Conservation (phyloP, 1,140 invertebrate genomes). For the Stegodyphus mimosarum region DNA sequence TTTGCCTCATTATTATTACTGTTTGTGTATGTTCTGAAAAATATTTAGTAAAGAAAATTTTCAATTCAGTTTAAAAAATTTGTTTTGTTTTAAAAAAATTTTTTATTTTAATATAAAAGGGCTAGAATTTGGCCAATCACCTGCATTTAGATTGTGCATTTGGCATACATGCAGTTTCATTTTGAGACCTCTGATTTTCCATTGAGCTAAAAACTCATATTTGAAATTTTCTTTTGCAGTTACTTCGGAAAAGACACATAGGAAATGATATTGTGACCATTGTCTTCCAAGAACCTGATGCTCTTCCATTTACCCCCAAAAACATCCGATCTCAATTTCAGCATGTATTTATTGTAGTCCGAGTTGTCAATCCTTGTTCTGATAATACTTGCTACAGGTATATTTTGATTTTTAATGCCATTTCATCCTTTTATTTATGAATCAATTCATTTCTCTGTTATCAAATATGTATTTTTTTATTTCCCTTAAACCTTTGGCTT, state of each 20-base stretch:
- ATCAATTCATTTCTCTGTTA: no score
- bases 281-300: slow-evolving; percentile 96
- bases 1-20: background rate
- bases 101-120: no score
- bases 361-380: slow-evolving; percentile 88
- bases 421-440: background rate
- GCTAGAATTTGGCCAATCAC: no score
- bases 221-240: slow-evolving; percentile 68
- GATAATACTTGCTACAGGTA: slow-evolving; percentile 87
- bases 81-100: no score
- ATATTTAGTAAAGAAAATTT: no score
- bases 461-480: no score
- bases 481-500: no score
- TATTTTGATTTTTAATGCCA: slow-evolving; percentile 48
- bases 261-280: slow-evolving; percentile 97
- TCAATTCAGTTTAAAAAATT: no score
- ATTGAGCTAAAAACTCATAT: background rate
- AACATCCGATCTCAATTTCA: slow-evolving; percentile 96
- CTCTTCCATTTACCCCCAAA: slow-evolving; percentile 90
- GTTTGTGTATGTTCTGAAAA: no score
- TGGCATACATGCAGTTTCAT: no score
- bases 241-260: slow-evolving; percentile 91
- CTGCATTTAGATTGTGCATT: no score
- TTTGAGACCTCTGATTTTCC: no score
- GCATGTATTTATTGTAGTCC: slow-evolving; percentile 96